Evolutionary conservation across 2,113 vertebrate genomes (phyloP).

Genomic region (Boulengeromyrus knoepffleri): DNA sequence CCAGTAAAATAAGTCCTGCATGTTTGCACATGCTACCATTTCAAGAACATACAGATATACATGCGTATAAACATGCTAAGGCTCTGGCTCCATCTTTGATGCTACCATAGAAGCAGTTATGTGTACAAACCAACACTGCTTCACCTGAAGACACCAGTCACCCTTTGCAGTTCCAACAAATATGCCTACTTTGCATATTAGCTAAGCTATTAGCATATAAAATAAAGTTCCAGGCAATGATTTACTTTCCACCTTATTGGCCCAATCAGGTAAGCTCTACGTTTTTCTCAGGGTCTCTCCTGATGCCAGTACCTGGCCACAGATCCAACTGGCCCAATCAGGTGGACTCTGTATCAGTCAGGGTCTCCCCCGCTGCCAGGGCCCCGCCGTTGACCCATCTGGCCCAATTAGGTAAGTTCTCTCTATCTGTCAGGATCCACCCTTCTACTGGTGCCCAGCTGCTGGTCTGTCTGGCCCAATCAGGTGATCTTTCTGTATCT

Average conservation of each 20-base stretch:
- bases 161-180: not conserved
- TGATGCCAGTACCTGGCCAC: not conserved
- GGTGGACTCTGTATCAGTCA: slow-evolving; percentile 9
- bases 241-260: not conserved
- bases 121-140: not conserved
- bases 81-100: not conserved
- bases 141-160: not conserved
- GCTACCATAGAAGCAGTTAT: not conserved
- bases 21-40: not conserved
- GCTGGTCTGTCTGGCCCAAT: slow-evolving; percentile 16
- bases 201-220: not conserved
- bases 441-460: not conserved
- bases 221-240: not conserved
- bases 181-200: not conserved
- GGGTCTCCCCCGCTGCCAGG: not conserved
- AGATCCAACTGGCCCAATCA: slow-evolving; percentile 21
- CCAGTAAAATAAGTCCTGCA: not conserved
- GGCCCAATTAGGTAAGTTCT: not conserved
- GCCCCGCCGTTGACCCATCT: not conserved
- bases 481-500: slow-evolving; percentile 18
- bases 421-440: not conserved
- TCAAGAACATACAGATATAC: not conserved
- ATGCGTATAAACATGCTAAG: not conserved
- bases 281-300: not conserved
- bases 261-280: not conserved